Conservation (phyloP, 2,797 vertebrate genomes). For the Chaunax sp. region DNA sequence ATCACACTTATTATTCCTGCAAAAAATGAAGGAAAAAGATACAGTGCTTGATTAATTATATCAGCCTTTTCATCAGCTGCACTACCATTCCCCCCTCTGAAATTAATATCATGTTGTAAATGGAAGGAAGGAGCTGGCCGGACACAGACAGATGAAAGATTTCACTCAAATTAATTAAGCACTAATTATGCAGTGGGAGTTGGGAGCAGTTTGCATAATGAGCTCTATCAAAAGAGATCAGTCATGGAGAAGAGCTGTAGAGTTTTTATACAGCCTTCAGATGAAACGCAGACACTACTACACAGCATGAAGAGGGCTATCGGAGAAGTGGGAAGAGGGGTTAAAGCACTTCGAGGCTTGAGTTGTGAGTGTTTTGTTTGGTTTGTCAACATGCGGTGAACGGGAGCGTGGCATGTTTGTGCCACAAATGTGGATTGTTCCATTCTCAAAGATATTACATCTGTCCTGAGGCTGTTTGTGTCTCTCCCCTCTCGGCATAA, state of each 20-base stretch:
- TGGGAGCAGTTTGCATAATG: slow-evolving; percentile 90
- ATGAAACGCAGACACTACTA: slow-evolving; percentile 60
- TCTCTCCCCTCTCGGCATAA: slow-evolving; percentile 30
- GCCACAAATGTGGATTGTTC: slow-evolving; percentile 41
- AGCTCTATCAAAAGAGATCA: slow-evolving; percentile 86
- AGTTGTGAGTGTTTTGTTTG: slow-evolving; percentile 65
- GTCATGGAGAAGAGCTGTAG: slow-evolving; percentile 74
- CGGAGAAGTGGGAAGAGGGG: slow-evolving; percentile 66
- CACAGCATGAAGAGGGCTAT: slow-evolving; percentile 59
- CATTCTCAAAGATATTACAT: slow-evolving; percentile 52
- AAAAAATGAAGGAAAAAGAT: slow-evolving; percentile 91
- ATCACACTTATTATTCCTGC: slow-evolving; percentile 87
- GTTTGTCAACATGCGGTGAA: slow-evolving; percentile 36
- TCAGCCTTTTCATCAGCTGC: slow-evolving; percentile 89
- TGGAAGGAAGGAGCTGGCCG: slow-evolving; percentile 93
- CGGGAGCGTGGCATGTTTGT: slow-evolving; percentile 22
- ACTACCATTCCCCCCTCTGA: slow-evolving; percentile 86
- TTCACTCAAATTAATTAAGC: slow-evolving; percentile 94
- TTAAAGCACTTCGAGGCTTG: slow-evolving; percentile 57
- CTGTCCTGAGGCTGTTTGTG: slow-evolving; percentile 36
- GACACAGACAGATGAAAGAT: slow-evolving; percentile 94
- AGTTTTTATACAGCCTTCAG: slow-evolving; percentile 76
- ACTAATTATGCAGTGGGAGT: slow-evolving; percentile 90
- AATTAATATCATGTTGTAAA: slow-evolving; percentile 95
- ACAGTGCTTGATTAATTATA: slow-evolving; percentile 93